These are phyloP conservation scores for Rhagoletis pomonella DNA, from an alignment of 1,140 invertebrate species.

Conservation along the genomic window DNA sequence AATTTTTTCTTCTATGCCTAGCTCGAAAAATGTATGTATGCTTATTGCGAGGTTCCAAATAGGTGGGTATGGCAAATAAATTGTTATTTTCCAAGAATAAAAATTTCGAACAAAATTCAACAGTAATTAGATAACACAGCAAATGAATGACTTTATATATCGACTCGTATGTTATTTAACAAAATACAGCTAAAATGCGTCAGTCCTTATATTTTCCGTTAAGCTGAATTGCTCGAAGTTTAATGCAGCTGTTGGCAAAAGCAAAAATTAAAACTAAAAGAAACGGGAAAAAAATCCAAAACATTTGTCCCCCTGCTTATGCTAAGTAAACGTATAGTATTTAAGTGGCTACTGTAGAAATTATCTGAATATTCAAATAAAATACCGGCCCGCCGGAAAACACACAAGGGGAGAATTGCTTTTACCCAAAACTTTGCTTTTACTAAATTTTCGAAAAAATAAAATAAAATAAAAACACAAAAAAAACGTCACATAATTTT, in stretches of 20 bases:
- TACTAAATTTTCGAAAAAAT: slow-evolving; percentile 20
- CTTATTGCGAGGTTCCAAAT: not conserved
- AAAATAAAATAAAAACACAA: slow-evolving; percentile 48
- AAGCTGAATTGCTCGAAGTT: not conserved
- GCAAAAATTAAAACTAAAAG: not conserved
- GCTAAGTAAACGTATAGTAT: not conserved
- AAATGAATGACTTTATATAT: not conserved
- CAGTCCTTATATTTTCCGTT: slow-evolving; percentile 3
- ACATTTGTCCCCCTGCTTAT: not conserved
- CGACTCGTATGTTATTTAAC: not conserved
- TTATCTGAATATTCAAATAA: not conserved
- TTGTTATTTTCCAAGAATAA: too few species aligned
- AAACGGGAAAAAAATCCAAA: not conserved
- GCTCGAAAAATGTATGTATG: too few species aligned
- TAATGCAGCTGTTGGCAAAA: slow-evolving; percentile 33
- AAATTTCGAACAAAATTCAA: not conserved
- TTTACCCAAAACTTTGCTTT: slow-evolving; percentile 7
- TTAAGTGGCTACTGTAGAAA: not conserved
- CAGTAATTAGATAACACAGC: slow-evolving; percentile 32
- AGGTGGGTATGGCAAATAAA: too few species aligned
- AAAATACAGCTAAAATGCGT: not conserved
- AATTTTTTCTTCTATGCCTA: too few species aligned
- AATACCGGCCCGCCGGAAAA: slow-evolving; percentile 25
- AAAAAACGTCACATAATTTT: slow-evolving; percentile 54
- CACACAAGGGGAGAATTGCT: slow-evolving; percentile 16